Evolutionary conservation across 2,888 invertebrate genomes (phyloP).

Genomic region (Sicus ferrugineus): DNA sequence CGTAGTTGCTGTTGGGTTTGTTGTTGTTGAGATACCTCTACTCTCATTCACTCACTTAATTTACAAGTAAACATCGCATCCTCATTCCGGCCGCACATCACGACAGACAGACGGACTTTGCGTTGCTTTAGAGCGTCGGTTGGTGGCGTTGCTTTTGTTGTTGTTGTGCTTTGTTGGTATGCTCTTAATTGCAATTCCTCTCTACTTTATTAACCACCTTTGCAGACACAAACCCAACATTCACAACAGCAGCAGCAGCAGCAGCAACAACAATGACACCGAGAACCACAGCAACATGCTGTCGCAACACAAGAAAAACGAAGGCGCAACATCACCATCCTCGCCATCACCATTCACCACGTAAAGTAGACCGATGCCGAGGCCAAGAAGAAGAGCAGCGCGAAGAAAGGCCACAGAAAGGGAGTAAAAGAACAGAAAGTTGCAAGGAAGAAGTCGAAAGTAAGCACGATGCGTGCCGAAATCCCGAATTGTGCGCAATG

Average conservation of each 20-base stretch:
- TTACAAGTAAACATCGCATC: neutral
- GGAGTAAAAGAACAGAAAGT: conserved; percentile 7
- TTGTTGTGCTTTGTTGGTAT: conserved; percentile 36
- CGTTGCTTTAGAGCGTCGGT: neutral
- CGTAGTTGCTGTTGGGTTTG: neutral
- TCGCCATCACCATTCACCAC: no score
- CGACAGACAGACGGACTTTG: neutral
- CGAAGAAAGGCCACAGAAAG: conserved; percentile 10
- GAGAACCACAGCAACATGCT: neutral
- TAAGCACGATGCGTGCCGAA: conserved; percentile 20
- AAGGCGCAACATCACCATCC: no score
- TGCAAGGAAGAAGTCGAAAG: neutral
- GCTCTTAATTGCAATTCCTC: conserved; percentile 46
- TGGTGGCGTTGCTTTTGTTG: conserved; percentile 22
- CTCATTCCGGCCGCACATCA: neutral
- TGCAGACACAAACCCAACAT: conserved; percentile 30
- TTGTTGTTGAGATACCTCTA: neutral
- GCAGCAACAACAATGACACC: conserved; percentile 20
- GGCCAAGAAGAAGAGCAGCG: conserved; percentile 12
- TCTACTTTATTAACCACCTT: conserved; percentile 48
- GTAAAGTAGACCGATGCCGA: conserved; percentile 27
- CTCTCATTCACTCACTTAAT: neutral
- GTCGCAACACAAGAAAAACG: conserved; percentile 23
- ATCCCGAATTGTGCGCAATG: conserved; percentile 19
- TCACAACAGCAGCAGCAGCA: conserved; percentile 37